Evolutionary conservation across 2,888 invertebrate species (phyloP).

Genomic region (Toxonevra muliebris): DNA sequence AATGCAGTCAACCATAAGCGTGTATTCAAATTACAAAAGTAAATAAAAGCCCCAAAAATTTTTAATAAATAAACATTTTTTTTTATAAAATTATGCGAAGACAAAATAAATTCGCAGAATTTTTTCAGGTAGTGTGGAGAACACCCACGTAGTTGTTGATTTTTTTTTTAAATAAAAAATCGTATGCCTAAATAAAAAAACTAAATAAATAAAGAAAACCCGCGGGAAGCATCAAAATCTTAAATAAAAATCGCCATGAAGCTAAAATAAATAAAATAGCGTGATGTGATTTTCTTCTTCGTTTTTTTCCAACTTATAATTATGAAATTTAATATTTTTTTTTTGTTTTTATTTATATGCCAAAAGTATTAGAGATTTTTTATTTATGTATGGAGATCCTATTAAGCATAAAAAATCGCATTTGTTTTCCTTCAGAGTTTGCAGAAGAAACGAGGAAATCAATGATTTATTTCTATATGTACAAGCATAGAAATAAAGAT

Average conservation of each 20-base stretch:
- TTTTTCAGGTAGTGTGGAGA: conserved; percentile 27
- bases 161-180: conserved; percentile 13
- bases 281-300: too few species aligned
- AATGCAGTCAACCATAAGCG: not conserved
- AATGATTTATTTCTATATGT: too few species aligned
- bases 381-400: not conserved
- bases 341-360: not conserved
- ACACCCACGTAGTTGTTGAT: conserved; percentile 56
- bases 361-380: not conserved
- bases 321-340: conserved; percentile 1
- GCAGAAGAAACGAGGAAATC: too few species aligned
- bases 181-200: too few species aligned
- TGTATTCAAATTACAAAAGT: not conserved
- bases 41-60: not conserved
- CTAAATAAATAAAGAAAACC: too few species aligned
- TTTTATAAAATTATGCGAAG: not conserved
- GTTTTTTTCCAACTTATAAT: not conserved
- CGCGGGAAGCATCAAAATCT: too few species aligned
- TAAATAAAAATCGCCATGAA: too few species aligned
- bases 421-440: not conserved
- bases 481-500: too few species aligned
- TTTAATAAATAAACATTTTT: too few species aligned
- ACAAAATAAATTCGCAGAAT: conserved; percentile 8
- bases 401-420: not conserved
- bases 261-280: too few species aligned